Evolutionary conservation across 2,113 vertebrate species (phyloP).

Genomic region (Syrmaticus mikado): DNA sequence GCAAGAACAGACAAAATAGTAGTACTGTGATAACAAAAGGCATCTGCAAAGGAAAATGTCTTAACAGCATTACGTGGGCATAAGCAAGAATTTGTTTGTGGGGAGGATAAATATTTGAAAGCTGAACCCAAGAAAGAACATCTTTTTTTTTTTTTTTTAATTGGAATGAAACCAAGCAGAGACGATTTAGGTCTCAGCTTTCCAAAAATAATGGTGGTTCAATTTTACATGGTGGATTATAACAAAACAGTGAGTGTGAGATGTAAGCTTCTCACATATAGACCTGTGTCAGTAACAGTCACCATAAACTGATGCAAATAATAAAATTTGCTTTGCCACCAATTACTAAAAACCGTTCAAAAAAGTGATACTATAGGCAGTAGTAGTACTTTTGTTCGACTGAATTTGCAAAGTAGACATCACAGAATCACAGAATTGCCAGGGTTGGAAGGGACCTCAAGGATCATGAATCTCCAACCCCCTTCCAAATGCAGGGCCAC

Average conservation of each 20-base stretch:
- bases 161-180: rapidly evolving
- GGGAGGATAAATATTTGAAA: neutral
- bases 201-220: neutral
- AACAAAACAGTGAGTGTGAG: neutral
- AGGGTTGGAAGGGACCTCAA: too few species aligned
- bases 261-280: rapidly evolving
- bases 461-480: too few species aligned
- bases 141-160: neutral
- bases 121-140: neutral
- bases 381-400: rapidly evolving
- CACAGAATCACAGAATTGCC: too few species aligned
- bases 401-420: neutral
- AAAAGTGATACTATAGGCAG: neutral
- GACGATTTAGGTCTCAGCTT: neutral
- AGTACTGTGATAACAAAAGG: neutral
- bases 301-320: neutral
- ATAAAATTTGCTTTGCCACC: neutral
- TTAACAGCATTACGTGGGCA: neutral
- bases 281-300: neutral
- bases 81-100: neutral
- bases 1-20: neutral
- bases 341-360: neutral
- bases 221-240: neutral
- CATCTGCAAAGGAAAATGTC: neutral
- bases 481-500: too few species aligned